Base-by-base conservation (phyloP, 2,888 invertebrate genomes). In the Stictocephala bisonia region DNA sequence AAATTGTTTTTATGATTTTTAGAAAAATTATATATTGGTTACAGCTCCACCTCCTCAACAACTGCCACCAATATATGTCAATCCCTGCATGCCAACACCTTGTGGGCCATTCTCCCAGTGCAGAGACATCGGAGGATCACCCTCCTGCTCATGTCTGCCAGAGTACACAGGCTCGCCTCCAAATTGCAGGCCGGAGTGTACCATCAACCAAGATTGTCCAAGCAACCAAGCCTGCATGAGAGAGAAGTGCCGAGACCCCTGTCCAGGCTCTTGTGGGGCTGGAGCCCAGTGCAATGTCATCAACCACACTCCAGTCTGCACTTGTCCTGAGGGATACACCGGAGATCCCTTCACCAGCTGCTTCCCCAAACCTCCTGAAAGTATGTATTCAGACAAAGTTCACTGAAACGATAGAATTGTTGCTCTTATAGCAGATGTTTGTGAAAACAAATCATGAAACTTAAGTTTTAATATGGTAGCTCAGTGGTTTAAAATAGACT, bases 91-190 rank as follows among this genome's bases (percentile, higher is more conserved):
- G 66, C 93, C 93, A 48, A 90, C 91, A 31, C 93, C 93, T 1
- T 94, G 94, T 81, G 94, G 94, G 26, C 88, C 90, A 31, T 91
- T 92, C 81, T 90, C 93, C 1, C 87, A 91, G 81, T 94, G 94
- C 80, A 86, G 89, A 74, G 88, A 90, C 78, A 84, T 87, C n/a
- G 89, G 90, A 74, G 88, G 88, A 24, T 56, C 27, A 2, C 73
- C 29, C 78, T 87, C 91, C 0, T 93, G 93, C 80, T 86, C 87
- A 75, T 93, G 93, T 80, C 84, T 88, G 64, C 87, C 89, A 58
- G 90, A 89, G 76, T 90, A 90, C 81, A 89, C 90, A 78, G 94
- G 94, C 74, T 91, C 92, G 83, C 93, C 93, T 27, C 82, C 81
- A 56, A 84, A 84, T 56, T 86, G 86, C 76, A 82, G 84, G 41